A percentile compares a stretch with the other conserved stretches of the same genome.
Conservation (phyloP, 2,888 invertebrate genomes). For the Amiota minor region DNA sequence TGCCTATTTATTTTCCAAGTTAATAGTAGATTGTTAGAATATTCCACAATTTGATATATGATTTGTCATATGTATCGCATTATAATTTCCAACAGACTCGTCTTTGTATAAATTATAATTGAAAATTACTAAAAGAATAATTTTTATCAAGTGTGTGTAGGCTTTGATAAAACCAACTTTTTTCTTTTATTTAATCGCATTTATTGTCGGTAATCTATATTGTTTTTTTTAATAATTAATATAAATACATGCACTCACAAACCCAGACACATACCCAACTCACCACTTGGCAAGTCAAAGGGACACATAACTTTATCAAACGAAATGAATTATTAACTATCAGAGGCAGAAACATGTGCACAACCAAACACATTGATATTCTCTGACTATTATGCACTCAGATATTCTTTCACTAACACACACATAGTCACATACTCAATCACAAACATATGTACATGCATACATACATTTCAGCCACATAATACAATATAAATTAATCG, state of each 20-base stretch:
- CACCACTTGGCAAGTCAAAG: background rate
- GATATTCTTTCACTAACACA: no score
- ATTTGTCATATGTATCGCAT: no score
- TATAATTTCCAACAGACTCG: no score
- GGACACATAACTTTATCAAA: conserved; percentile 20
- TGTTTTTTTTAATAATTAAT: conserved; percentile 20
- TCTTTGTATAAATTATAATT: no score
- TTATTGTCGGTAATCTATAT: background rate
- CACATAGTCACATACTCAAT: background rate
- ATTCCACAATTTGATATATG: no score
- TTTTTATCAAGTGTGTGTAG: no score
- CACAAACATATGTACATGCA: background rate
- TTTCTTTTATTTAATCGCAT: conserved; percentile 11
- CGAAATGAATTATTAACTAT: conserved; percentile 20
- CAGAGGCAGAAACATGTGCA: background rate
- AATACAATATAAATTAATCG: conserved; percentile 8
- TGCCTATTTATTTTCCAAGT: no score
- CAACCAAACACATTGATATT: background rate
- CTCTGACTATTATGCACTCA: no score
- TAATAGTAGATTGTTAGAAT: no score
- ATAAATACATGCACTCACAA: background rate
- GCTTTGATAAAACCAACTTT: no score
- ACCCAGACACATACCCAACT: background rate
- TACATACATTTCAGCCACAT: background rate
- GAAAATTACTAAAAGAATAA: no score